Base-by-base conservation (phyloP, 2,888 invertebrate genomes). In the Platycnemis pennipes region DNA sequence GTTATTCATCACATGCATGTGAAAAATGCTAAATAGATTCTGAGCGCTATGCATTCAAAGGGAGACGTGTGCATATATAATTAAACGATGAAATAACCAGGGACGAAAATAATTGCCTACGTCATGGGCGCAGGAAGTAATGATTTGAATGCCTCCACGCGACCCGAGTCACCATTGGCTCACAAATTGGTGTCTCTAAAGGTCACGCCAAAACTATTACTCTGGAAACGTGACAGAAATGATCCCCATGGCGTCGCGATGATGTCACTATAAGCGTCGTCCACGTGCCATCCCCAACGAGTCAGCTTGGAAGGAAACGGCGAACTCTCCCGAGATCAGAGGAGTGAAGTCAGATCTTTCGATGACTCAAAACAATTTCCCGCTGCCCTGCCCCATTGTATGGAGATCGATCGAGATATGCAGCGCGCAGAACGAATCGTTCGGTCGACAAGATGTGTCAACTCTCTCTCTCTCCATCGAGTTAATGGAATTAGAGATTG, bases 381-480 rank as follows among this genome's bases (percentile, higher is more conserved):
- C 42, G 86, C 31, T 49, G 31, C 19, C 56, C 53, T 37, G 16
- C 49, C 37, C 53, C 53, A 53, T 89, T 89, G 89, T 89, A 89
- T 89, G 89, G 89, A 89, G 89, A 89, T 89, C 22, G 89, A 42
- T 53, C 37, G 45, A 45, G 89, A 56, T 53, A 89, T 19, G 22
- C 56, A 7, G 13, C 89, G 56, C 11, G 46, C 56, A 31, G 26
- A 22, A 26, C 44, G 86, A 86, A 86, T 44, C 26, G 88, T 89
- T 89, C n/a, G 77, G 26, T 5, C 26, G 77, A 37, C 13, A 37
- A 7, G n/a, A 77, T 37, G 77, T 37, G 77, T 77, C 77, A 77
- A 77, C 77, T 77, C n/a, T 37, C 37, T n/a, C n/a, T n/a, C n/a
- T n/a, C n/a, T n/a, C 77, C 77, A 16, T 77, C 37, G 31, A 37